A percentile compares a stretch with the other conserved stretches of the same genome.
These are phyloP conservation scores for Petrophora chlorosata DNA, from an alignment of 2,888 invertebrate genomes.

Conservation along the genomic window DNA sequence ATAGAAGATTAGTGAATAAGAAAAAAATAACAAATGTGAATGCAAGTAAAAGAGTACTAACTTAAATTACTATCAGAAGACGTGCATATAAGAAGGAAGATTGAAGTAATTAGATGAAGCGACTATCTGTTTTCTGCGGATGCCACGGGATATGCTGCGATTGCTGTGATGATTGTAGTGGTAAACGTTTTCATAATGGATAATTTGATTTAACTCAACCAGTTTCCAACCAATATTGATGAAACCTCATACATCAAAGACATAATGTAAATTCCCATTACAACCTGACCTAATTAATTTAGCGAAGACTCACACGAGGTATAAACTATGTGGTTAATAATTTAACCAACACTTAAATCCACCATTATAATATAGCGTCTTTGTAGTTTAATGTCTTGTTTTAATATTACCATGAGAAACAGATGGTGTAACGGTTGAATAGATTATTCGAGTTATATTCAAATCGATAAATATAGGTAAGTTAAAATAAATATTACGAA, in stretches of 20 bases:
- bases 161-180: too few relatives aligned
- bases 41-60: too few relatives aligned
- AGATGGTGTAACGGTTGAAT: constrained; percentile 16
- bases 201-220: constrained; percentile 45
- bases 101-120: too few relatives aligned
- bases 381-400: constrained; percentile 10
- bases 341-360: constrained; percentile 4
- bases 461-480: constrained; percentile 11
- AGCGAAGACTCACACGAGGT: constrained; percentile 11
- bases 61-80: too few relatives aligned
- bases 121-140: too few relatives aligned
- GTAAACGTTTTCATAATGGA: too few relatives aligned
- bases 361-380: constrained; percentile 2
- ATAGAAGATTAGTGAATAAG: too few relatives aligned
- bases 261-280: constrained; percentile 29
- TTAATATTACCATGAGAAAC: constrained; percentile 23
- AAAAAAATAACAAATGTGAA: too few relatives aligned
- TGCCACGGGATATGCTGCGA: too few relatives aligned
- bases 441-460: constrained; percentile 10
- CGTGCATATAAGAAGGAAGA: too few relatives aligned
- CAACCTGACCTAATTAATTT: constrained; percentile 23
- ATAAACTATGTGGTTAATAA: constrained; percentile 25
- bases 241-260: constrained; percentile 55
- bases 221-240: constrained; percentile 46
- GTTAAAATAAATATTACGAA: constrained; percentile 14